Conservation (phyloP, 2,113 vertebrate species). For the Nesogale talazaci region DNA sequence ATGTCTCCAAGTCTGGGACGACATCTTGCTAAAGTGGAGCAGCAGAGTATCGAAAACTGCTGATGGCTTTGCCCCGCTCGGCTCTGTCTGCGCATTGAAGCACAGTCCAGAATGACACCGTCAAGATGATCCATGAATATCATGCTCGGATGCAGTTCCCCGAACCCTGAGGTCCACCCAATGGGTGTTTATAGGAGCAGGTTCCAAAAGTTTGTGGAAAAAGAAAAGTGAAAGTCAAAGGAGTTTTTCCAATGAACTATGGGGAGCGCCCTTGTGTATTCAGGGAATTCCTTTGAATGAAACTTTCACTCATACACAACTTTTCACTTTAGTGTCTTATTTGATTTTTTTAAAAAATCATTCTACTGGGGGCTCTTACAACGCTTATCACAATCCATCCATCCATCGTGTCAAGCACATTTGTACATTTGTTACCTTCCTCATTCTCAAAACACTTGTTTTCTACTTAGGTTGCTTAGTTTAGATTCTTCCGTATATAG, state of each 20-base stretch:
- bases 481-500: not conserved
- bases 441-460: too few relatives aligned
- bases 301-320: not conserved
- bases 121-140: not conserved
- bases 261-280: too few relatives aligned
- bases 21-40: conserved; percentile 2
- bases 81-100: conserved; percentile 2
- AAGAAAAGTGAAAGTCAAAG: not conserved
- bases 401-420: too few relatives aligned
- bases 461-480: too few relatives aligned
- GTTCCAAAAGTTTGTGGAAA: too few relatives aligned
- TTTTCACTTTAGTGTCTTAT: not conserved
- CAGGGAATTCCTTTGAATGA: too few relatives aligned
- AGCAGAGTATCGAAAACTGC: not conserved
- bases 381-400: too few relatives aligned
- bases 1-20: not conserved
- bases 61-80: not conserved
- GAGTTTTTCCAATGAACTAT: not conserved
- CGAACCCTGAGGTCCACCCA: not conserved
- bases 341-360: too few relatives aligned
- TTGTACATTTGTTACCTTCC: too few relatives aligned
- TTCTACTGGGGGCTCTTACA: too few relatives aligned
- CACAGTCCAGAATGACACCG: not conserved
- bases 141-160: not conserved
- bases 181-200: too few relatives aligned